Evolutionary conservation across 2,797 vertebrate genomes (phyloP), one percentile per base, ranked within the genome.

Genomic region (Hydrophis major): DNA sequence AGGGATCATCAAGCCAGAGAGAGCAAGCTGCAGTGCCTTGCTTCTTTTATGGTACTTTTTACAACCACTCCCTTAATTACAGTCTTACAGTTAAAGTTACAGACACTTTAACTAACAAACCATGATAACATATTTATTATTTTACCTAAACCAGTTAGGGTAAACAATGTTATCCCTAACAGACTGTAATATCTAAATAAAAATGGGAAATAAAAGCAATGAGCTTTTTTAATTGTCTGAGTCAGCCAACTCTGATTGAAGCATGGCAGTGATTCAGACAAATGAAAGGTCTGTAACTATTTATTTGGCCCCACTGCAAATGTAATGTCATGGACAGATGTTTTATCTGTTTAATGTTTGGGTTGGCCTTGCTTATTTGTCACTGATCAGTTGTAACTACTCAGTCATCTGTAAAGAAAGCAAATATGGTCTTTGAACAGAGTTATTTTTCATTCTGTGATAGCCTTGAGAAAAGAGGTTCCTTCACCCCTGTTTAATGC

Each of bases 381-480:
- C 92, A 96, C 95, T 96, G 89, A 92, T 12, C 90, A 2, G 0
- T 95, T 95, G 96, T 55, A 20, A 91, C 63, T 86, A 63, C 90
- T 96, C n/a, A 18, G 16, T 88, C 12, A 92, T 88, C 74, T 95
- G 90, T 94, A 94, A 94, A 95, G 92, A 96, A 96, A 95, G 74
- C 56, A 97, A 96, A 95, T n/a, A 66, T 47, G 0, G 60, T 50
- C 92, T 93, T 42, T 90, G 91, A 78, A 93, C 87, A 92, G 92
- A 96, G 93, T 94, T 90, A 50, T 95, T 97, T 97, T 50, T 86
- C 89, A 42, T 83, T 94, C 90, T 93, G 90, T 95, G 96, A 96
- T 94, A 96, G 92, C 96, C 95, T 93, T 94, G 94, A 92, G 59
- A 69, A 87, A 90, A 59, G 63, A 18, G 66, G 89, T 87, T 95